A percentile compares a stretch with the other conserved stretches of the same genome.
These are phyloP conservation scores for Falco peregrinus DNA, from an alignment of 2,797 vertebrate species.

Conservation along the genomic window DNA sequence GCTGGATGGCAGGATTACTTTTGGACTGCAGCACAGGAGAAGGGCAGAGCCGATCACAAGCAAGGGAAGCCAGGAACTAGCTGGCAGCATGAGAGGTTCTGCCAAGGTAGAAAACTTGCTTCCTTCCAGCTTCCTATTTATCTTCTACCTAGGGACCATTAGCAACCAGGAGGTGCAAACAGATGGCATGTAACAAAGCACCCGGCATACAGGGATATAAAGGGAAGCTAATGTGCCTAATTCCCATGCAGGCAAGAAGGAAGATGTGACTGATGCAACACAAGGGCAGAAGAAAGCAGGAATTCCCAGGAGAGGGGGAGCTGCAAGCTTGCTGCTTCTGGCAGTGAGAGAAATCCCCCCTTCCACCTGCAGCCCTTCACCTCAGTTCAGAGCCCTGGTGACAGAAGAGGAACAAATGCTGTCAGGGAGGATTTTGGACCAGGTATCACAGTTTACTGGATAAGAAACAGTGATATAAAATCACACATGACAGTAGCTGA, in stretches of 20 bases:
- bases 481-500: not conserved
- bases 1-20: not conserved
- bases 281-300: not conserved
- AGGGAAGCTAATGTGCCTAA: not conserved
- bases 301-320: not conserved
- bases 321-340: not conserved
- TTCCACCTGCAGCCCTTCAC: not conserved
- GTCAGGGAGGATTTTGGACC: not conserved
- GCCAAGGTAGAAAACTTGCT: not conserved
- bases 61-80: not conserved
- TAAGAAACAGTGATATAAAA: not conserved
- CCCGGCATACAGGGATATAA: not conserved
- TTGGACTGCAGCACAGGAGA: not conserved
- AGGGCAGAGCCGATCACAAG: not conserved
- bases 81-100: not conserved
- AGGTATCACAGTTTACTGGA: not conserved
- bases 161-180: not conserved
- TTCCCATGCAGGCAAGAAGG: not conserved
- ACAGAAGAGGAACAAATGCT: not conserved
- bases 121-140: not conserved
- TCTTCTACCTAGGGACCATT: not conserved
- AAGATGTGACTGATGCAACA: not conserved
- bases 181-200: not conserved
- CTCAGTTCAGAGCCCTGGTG: not conserved
- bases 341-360: not conserved